A percentile compares a stretch with the other conserved stretches of the same genome.
phyloP scores from a whole-genome alignment of 2,888 invertebrate genomes.

The Tholera decimalis region DNA sequence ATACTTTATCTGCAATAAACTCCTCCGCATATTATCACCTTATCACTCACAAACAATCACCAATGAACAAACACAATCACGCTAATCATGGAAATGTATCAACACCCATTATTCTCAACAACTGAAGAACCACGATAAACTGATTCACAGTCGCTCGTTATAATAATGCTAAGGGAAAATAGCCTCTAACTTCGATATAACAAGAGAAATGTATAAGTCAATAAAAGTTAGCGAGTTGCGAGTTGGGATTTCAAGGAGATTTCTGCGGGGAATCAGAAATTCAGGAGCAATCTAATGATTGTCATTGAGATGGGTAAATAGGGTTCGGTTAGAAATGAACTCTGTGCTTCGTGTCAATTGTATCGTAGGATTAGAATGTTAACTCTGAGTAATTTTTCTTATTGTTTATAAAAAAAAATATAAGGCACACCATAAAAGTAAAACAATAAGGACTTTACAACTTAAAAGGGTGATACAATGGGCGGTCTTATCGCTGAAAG shows the following conservation, averaged over 20 bases:
- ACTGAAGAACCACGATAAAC: slow-evolving; percentile 35
- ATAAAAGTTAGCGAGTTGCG: slow-evolving; percentile 32
- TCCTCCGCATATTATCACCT: neutral
- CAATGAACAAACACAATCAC: slow-evolving; percentile 8
- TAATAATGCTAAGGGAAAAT: slow-evolving; percentile 28
- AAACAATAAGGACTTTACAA: too few species aligned
- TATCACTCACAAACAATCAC: neutral
- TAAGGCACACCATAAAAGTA: too few species aligned
- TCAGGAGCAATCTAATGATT: neutral
- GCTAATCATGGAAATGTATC: slow-evolving; percentile 21
- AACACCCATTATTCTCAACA: slow-evolving; percentile 25
- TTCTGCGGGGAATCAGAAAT: neutral
- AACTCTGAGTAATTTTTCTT: too few species aligned
- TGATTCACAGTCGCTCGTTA: slow-evolving; percentile 24
- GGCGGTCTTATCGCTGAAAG: too few species aligned
- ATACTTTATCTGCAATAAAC: too few species aligned
- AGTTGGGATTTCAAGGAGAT: neutral
- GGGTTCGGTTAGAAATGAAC: too few species aligned
- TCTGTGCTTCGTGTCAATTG: too few species aligned
- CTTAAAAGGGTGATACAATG: too few species aligned
- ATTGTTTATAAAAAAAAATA: too few species aligned
- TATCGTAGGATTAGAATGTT: too few species aligned
- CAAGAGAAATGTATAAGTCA: slow-evolving; percentile 28
- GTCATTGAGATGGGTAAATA: too few species aligned
- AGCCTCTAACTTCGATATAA: slow-evolving; percentile 14